These are phyloP conservation scores for Neopelma chrysocephalum DNA, from an alignment of 2,797 vertebrate genomes.

Conservation along the genomic window DNA sequence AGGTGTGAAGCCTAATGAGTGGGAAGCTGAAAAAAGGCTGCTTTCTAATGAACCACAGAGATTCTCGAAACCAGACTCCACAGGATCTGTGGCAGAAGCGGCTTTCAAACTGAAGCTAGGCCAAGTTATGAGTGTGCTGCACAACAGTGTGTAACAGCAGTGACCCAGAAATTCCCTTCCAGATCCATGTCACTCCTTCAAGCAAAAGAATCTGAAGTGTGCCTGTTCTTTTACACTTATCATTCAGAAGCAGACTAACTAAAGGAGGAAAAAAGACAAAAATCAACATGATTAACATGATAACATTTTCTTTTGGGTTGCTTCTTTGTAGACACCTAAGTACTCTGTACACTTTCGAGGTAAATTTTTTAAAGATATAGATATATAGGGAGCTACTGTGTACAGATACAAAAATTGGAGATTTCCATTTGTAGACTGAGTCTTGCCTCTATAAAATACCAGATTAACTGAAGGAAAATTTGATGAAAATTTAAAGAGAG, in stretches of 20 bases:
- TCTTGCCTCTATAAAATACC: background rate
- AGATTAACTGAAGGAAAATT: background rate
- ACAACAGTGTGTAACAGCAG: background rate
- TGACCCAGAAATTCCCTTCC: constrained; percentile 33
- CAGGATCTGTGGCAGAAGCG: background rate
- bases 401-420: background rate
- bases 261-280: background rate
- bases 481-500: background rate
- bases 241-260: background rate
- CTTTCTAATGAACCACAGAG: background rate
- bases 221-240: background rate
- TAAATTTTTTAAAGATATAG: background rate
- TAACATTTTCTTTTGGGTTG: background rate
- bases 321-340: background rate
- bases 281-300: background rate
- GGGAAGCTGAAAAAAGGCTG: background rate
- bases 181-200: background rate
- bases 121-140: background rate
- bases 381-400: background rate
- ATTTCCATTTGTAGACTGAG: background rate
- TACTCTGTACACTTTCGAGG: background rate
- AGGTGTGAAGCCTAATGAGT: constrained; percentile 4
- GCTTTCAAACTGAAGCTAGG: background rate
- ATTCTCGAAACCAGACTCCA: background rate
- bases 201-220: background rate